Base-by-base conservation (phyloP, 2,888 invertebrate species). In the Phalangium opilio region DNA sequence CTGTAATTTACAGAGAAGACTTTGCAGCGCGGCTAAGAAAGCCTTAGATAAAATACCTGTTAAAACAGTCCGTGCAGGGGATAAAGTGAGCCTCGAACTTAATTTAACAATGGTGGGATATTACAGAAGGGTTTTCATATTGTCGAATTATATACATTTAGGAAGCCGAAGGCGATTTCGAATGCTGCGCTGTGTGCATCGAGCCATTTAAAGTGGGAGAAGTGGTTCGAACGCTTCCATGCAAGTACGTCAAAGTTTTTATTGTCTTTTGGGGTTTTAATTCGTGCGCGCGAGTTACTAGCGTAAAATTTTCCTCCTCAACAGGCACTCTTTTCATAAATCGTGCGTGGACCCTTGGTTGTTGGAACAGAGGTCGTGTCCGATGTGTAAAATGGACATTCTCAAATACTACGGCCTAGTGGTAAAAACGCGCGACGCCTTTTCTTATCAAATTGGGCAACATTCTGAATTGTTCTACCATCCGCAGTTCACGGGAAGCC, bases 351-450 rank as follows among this genome's bases (percentile, higher is more conserved):
- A 91, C 70, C 91, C 90, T 14, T 91, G 91, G 91, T 73, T 91
- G 51, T 70, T 91, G 61, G 90, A 91, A 64, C 89, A 91, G 67
- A 75, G 90, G 55, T 89, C 89, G 34, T 91, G 91, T 67, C 91
- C 91, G 11, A 90, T 91, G 87, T 91, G 91, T 71, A 91, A 91
- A 69, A 79, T 86, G 78, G 90, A 91, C 69, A 90, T 91, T 59
- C 75, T 91, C 51, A 83, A 87, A 63, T 79, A 82, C 64, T 84
- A 84, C 62, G 84, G 84, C 55, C 82, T 81, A 68, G 81, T 82
- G 76, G 83, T 52, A 45, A 38, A 38, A 38, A 17, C 18, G 15
- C 18, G 15, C 18, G 38, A 38, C 15, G 18, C 10, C 15, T 38
- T 38, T 4, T 38, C 18, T 10, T 89, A 89, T 64, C 38, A 38